Base-by-base conservation (phyloP, 1,140 invertebrate genomes). In the Steinernema feltiae region DNA sequence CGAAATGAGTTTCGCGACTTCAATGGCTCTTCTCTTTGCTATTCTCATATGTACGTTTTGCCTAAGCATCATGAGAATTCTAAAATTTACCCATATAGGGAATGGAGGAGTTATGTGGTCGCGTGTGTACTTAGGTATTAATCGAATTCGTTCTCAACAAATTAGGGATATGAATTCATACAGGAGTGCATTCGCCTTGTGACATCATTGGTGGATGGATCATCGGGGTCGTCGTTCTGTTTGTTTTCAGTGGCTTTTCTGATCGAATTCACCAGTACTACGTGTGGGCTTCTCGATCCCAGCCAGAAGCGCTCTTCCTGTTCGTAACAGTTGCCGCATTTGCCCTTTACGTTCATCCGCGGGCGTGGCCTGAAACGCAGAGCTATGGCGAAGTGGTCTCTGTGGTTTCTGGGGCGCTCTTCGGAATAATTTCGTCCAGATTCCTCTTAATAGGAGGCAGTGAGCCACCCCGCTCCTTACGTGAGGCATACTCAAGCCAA, bases 331-430 rank as follows among this genome's bases (percentile, higher is more conserved):
- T 77, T 17, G 32, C 75, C 75, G 21, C 41, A 48, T 30, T 77
- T 53, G 18, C 73, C 21, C 74, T 77, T 24, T 77, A 32, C 32
- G 30, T 77, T 27, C 75, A 78, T 31, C 76, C 76, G 15, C n/a
- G 76, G 1, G 46, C 76, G 21, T 77, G 76, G 76, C 76, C 76
- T 12, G 76, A 77, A 35, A 77, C 76, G 12, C 76, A 77, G 76
- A 77, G 76, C 74, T 77, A 76, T 41, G 72, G 74, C 30, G 76
- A 77, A 69, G 75, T 71, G 21, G 73, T 77, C 24, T 77, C 63
- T 7, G 48, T 77, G 7, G 41, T 77, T 3, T 76, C 73, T 12
- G 75, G 32, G 30, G 73, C 73, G 24, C 53, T 69, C 2, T 7
- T 74, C 21, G n/a, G 29, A n/a, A 29, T 32, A 1, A 31, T 74